Conservation (phyloP, 2,888 invertebrate genomes). For the Tinea pellionella region DNA sequence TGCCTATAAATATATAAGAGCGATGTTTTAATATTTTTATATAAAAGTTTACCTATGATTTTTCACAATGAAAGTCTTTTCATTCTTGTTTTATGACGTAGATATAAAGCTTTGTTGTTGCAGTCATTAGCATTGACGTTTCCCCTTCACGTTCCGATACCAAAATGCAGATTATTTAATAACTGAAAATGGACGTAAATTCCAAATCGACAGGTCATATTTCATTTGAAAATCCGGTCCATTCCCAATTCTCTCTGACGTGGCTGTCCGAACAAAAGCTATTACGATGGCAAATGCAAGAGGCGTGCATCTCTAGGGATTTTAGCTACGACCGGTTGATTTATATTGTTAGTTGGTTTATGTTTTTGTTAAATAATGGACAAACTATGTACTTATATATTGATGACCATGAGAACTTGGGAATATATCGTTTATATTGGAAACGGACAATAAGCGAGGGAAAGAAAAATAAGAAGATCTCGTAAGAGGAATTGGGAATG, state of each 20-base stretch:
- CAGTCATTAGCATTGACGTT: neutral
- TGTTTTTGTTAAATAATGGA: neutral
- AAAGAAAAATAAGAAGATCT: no score
- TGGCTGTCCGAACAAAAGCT: constrained; percentile 11
- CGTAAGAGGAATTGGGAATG: no score
- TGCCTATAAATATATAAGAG: no score
- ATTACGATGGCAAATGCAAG: constrained; percentile 9
- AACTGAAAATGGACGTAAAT: constrained; percentile 10
- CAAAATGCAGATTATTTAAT: constrained; percentile 3
- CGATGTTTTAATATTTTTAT: no score
- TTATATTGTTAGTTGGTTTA: neutral
- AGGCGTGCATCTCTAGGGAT: constrained; percentile 10
- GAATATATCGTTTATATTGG: no score
- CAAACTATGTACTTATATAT: neutral
- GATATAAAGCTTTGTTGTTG: neutral
- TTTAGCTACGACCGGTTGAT: neutral
- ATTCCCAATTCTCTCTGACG: constrained; percentile 10
- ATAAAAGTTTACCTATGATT: no score
- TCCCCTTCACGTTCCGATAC: neutral
- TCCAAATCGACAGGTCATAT: constrained; percentile 10
- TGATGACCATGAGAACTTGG: no score
- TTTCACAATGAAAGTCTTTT: no score
- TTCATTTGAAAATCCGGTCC: constrained; percentile 8
- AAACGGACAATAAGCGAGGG: no score
- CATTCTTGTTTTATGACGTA: no score